Base-by-base conservation (phyloP, 2,113 vertebrate genomes). In the Seriola quinqueradiata region DNA sequence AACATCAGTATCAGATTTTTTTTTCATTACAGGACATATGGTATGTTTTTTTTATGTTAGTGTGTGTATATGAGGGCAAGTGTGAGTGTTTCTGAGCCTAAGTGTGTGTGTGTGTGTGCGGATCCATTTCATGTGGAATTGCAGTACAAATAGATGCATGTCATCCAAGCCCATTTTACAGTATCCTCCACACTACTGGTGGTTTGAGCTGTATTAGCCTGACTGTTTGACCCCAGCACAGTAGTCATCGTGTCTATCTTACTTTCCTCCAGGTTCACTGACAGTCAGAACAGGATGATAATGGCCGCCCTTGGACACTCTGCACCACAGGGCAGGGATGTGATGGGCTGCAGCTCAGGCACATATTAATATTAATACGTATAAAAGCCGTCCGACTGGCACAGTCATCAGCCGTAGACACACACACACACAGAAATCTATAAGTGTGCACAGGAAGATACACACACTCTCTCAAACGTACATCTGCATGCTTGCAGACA, bases 281-380 rank as follows among this genome's bases (percentile, higher is more conserved):
- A 85, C 87, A 92, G 91, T 89, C 72, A 81, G 88, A 89, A 78
- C 85, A 67, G 88, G 82, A 87, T 82, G 90, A 92, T 95, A 95
- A 95, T 95, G 91, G 93, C 91, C 81, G 77, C 92, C 94, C 92
- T 93, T 85, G 93, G 93, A 93, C 92, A 93, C 90, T 79, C 84
- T 74, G 88, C 88, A 91, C 91, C 87, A 88, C 72, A 68, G 94
- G 92, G 87, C 92, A 92, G 84, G 77, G 83, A 84, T 82, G 90
- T 84, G 91, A 92, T 90, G 86, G 87, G 89, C 91, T 91, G 60
- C 85, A 85, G 90, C 91, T 92, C 93, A 87, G 87, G 88, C 83
- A 88, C 82, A 90, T 95, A 95, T 96, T 95, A 95, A 96, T 96
- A 96, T 95, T 95, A 95, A 95, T 95, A 94, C 85, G 84, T 94